Evolutionary conservation across 1,140 invertebrate species (phyloP).

Genomic region (Zaprionus nigranus): DNA sequence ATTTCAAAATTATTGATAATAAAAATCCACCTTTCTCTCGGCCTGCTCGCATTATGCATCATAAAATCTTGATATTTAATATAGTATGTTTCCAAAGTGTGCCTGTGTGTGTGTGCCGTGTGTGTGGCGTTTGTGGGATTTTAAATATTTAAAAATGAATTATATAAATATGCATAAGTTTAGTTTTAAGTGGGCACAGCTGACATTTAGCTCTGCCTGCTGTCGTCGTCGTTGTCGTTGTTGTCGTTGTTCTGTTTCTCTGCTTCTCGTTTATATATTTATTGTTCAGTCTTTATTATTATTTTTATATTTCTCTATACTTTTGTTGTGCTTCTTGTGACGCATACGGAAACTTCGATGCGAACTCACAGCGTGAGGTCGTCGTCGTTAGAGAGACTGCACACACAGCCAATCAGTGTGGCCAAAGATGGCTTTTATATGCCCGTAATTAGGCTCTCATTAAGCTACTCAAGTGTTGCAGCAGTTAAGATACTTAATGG

Average conservation of each 20-base stretch:
- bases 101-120: neutral
- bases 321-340: slow-evolving; percentile 9
- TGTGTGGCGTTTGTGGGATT: slow-evolving; percentile 49
- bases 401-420: slow-evolving; percentile 33
- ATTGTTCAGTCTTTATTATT: slow-evolving; percentile 13
- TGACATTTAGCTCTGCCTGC: slow-evolving; percentile 65
- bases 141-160: slow-evolving; percentile 78
- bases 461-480: slow-evolving; percentile 39
- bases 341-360: slow-evolving; percentile 21
- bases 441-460: slow-evolving; percentile 67
- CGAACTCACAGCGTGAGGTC: slow-evolving; percentile 37
- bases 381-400: slow-evolving; percentile 18
- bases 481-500: slow-evolving; percentile 18
- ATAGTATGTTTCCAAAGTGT: slow-evolving; percentile 51
- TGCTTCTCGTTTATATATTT: slow-evolving; percentile 8
- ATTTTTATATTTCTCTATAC: neutral
- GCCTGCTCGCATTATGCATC: slow-evolving; percentile 62
- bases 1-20: slow-evolving; percentile 82
- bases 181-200: slow-evolving; percentile 71
- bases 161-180: slow-evolving; percentile 80
- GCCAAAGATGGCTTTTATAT: slow-evolving; percentile 62
- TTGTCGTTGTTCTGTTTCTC: neutral
- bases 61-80: slow-evolving; percentile 79
- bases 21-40: slow-evolving; percentile 74
- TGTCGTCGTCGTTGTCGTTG: slow-evolving; percentile 19